Conservation (phyloP, 1,140 invertebrate genomes). For the Pseudomyrmex gracilis region DNA sequence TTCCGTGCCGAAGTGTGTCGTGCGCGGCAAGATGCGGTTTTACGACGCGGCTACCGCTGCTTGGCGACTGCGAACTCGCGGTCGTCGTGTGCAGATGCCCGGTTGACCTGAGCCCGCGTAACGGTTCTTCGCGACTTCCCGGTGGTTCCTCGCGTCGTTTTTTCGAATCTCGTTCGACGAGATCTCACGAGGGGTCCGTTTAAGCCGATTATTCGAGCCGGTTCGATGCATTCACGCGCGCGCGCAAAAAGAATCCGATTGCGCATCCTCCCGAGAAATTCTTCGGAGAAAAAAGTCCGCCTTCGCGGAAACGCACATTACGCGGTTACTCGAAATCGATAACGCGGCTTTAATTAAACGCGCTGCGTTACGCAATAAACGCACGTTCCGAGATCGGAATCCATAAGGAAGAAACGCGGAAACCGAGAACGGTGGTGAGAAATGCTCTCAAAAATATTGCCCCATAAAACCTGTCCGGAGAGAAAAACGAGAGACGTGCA, state of each 20-base stretch:
- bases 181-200: conserved; percentile 52
- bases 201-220: conserved; percentile 68
- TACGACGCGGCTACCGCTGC: conserved; percentile 54
- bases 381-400: background rate
- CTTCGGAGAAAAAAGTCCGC: conserved; percentile 26
- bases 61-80: conserved; percentile 35
- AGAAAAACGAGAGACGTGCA: too few relatives aligned
- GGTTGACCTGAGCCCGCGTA: conserved; percentile 66
- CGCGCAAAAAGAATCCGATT: background rate
- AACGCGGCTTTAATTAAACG: conserved; percentile 26
- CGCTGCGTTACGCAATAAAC: conserved; percentile 16
- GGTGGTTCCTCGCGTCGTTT: conserved; percentile 62
- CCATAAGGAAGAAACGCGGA: background rate
- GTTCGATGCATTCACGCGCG: background rate
- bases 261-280: background rate
- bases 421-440: background rate
- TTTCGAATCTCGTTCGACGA: conserved; percentile 55
- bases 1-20: background rate
- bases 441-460: background rate
- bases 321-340: conserved; percentile 19
- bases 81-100: conserved; percentile 52
- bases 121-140: conserved; percentile 67
- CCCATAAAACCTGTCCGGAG: background rate
- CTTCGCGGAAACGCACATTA: conserved; percentile 19
- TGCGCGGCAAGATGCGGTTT: conserved; percentile 53